These are phyloP conservation scores for Caradrina clavipalpis DNA, from an alignment of 2,888 invertebrate species.

Conservation along the genomic window DNA sequence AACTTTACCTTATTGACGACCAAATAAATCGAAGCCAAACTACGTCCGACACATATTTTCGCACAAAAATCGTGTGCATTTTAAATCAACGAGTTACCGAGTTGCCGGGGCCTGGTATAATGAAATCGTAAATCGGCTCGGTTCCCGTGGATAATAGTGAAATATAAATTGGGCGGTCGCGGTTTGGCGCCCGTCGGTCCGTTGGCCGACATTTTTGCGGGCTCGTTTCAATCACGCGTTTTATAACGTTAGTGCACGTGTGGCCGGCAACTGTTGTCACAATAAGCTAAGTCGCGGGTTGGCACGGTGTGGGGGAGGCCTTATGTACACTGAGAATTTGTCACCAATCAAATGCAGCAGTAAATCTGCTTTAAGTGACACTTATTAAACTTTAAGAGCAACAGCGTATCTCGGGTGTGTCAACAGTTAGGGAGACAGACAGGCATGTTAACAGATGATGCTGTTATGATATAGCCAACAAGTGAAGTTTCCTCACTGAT, in stretches of 20 bases:
- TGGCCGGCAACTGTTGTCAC: constrained; percentile 53
- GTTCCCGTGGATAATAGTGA: constrained; percentile 77
- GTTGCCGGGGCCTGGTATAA: constrained; percentile 73
- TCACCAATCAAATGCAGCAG: constrained; percentile 28
- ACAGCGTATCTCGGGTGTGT: constrained; percentile 3
- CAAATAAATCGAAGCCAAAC: constrained; percentile 60
- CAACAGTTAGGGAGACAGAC: neutral
- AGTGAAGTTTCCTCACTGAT: neutral
- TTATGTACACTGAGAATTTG: constrained; percentile 23
- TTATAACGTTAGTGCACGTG: constrained; percentile 69
- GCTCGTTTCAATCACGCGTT: constrained; percentile 82
- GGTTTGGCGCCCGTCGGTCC: constrained; percentile 82
- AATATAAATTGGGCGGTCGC: constrained; percentile 82
- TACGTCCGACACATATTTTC: constrained; percentile 61
- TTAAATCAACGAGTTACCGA: constrained; percentile 71
- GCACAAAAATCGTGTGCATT: constrained; percentile 72
- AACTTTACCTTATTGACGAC: constrained; percentile 55
- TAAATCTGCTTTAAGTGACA: constrained; percentile 25
- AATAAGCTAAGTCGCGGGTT: constrained; percentile 30
- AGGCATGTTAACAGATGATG: too few species aligned
- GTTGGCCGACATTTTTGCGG: constrained; percentile 86
- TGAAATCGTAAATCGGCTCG: constrained; percentile 84
- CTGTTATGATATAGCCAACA: too few species aligned
- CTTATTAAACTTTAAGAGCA: constrained; percentile 32
- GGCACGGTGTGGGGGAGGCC: constrained; percentile 16